Evolutionary conservation across 2,797 vertebrate species (phyloP).

Genomic region (Danio aesculapii): DNA sequence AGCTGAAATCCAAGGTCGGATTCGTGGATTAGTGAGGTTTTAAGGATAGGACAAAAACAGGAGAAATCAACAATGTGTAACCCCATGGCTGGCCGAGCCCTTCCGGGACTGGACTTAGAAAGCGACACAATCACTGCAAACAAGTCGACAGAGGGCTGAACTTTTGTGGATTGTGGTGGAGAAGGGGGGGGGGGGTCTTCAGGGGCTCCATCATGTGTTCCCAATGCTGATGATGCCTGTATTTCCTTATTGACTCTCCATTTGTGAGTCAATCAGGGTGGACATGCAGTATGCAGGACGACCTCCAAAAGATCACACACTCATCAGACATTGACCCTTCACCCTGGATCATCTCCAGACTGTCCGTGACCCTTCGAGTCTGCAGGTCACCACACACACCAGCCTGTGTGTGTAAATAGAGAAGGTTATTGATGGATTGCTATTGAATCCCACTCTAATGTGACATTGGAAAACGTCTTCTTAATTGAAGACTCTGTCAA

Average conservation of each 20-base stretch:
- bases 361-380: conserved; percentile 32
- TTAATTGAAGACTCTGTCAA: conserved; percentile 59
- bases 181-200: conserved; percentile 62
- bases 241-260: conserved; percentile 70
- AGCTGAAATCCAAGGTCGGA: conserved; percentile 83
- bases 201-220: conserved; percentile 66
- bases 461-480: conserved; percentile 50
- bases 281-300: conserved; percentile 46
- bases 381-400: conserved; percentile 50
- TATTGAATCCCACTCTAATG: conserved; percentile 63
- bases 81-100: conserved; percentile 70
- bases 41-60: conserved; percentile 76
- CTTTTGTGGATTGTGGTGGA: conserved; percentile 41
- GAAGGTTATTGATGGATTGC: conserved; percentile 16
- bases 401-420: conserved; percentile 52
- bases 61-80: conserved; percentile 77
- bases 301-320: conserved; percentile 52
- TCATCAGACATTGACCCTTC: conserved; percentile 69
- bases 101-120: conserved; percentile 78
- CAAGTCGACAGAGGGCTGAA: conserved; percentile 27
- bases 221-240: conserved; percentile 69
- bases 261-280: conserved; percentile 72
- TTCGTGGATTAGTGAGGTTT: conserved; percentile 83
- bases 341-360: conserved; percentile 54
- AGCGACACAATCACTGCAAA: conserved; percentile 76